phyloP scores from a whole-genome alignment of 2,113 vertebrate species.

The Lampris incognitus region DNA sequence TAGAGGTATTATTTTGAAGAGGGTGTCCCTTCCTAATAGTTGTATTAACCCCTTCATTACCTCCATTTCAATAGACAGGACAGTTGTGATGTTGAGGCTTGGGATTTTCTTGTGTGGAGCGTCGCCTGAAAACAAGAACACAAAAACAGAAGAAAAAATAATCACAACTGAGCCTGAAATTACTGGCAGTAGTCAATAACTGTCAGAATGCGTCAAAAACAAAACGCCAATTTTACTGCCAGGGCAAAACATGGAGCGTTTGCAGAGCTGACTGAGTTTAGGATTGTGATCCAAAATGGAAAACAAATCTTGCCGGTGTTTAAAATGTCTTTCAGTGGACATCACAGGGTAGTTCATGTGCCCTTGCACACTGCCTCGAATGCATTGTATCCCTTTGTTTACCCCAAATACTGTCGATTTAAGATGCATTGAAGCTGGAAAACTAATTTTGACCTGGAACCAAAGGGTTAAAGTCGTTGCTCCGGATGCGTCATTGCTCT shows the following conservation, averaged over 20 bases:
- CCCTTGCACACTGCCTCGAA: background rate
- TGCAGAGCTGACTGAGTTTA: background rate
- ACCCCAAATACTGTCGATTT: background rate
- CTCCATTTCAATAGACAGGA: background rate
- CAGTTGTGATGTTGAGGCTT: background rate
- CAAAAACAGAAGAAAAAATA: background rate
- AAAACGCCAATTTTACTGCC: fast-evolving
- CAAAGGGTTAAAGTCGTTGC: slow-evolving; percentile 73
- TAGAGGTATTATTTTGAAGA: background rate
- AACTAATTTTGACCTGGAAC: slow-evolving; percentile 34
- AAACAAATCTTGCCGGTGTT: too few relatives aligned
- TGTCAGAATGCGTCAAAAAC: background rate
- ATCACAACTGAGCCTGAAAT: background rate
- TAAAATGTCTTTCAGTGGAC: background rate
- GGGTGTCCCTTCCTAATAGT: background rate
- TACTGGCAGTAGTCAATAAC: background rate
- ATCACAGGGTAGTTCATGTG: background rate
- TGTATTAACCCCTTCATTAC: slow-evolving; percentile 72
- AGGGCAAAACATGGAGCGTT: background rate
- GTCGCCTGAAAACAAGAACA: slow-evolving; percentile 37
- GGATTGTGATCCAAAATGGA: background rate
- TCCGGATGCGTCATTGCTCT: background rate
- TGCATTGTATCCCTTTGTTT: background rate
- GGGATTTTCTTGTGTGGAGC: background rate
- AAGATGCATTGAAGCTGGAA: slow-evolving; percentile 7